Base-by-base conservation (phyloP, 2,888 invertebrate species). In the Tipula lateralis region DNA sequence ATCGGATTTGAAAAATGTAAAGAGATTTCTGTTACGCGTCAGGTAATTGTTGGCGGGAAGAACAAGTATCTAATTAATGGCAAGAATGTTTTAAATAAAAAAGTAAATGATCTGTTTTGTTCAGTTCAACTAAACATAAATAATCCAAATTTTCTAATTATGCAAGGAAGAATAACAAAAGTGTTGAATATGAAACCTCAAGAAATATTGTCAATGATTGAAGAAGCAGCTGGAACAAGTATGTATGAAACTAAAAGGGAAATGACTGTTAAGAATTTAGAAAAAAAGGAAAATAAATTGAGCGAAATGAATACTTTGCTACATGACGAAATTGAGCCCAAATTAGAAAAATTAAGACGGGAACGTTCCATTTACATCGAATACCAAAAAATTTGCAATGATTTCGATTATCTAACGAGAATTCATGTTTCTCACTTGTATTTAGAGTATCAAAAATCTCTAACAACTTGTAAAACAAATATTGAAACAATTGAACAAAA, bases 101-200 rank as follows among this genome's bases (percentile, higher is more conserved):
- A 96, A 87, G 96, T 99, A 0, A 94, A 95, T 66, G 99, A 99
- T 90, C 91, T 99, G 88, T 99, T 99, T 90, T 96, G 97, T 87
- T 97, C 98, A 0, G 95, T 99, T 5, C 98, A 99, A 89, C 91
- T 99, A 50, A 99, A 99, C 88, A 97, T 99, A 1, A 99, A 99
- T 91, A 99, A 99, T 91, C 99, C 99, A 0, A 99, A 99, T 90
- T 99, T 99, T 91, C 93, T 99, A 39, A 99, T 99, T 88, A 99
- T 99, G 99, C 99, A 99, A 92, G 99, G 99, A 0, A 93, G 98
- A 86, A 98, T 99, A 87, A 99, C 99, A 0, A 99, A 99, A 92
- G 99, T 99, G 1, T 91, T 99, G 30, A 99, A 98, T 89, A 99
- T 99, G 99, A 99, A 99, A 89, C 98, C 99, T 0, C 93, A 94